Base-by-base conservation (phyloP, 2,888 invertebrate species). In the Taenaris catops region DNA sequence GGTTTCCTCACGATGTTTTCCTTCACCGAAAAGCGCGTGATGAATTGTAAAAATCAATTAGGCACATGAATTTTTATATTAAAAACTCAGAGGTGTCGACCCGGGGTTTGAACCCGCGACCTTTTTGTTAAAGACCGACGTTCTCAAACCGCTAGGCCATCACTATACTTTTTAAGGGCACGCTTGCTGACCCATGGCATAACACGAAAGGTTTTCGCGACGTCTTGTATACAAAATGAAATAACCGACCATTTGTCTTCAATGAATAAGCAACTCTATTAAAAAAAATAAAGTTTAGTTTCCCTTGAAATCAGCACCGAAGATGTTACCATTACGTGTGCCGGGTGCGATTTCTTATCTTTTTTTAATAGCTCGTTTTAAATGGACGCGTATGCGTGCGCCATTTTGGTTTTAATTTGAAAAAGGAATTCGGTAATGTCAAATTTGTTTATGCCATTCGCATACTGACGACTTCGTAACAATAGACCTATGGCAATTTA, bases 101-200 rank as follows among this genome's bases (percentile, higher is more conserved):
- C n/a, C n/a, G n/a, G n/a, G n/a, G n/a, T n/a, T n/a, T n/a, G n/a
- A n/a, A n/a, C n/a, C n/a, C n/a, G n/a, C n/a, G n/a, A n/a, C n/a
- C n/a, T n/a, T n/a, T n/a, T n/a, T n/a, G n/a, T n/a, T n/a, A n/a
- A n/a, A n/a, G n/a, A n/a, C n/a, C n/a, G n/a, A n/a, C n/a, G n/a
- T n/a, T n/a, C n/a, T n/a, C n/a, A n/a, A n/a, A n/a, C n/a, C n/a
- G n/a, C n/a, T n/a, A n/a, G n/a, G n/a, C n/a, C n/a, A n/a, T n/a
- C n/a, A n/a, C n/a, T n/a, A n/a, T n/a, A n/a, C n/a, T n/a, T 40
- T 37, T 45, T 56, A 53, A 53, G 50, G 48, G 53, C 52, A 49
- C 58, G n/a, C 48, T 55, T 41, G 38, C 31, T 58, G 69, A 75
- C 73, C 76, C 73, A 69, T 74, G 73, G 58, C 73, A 65, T 73